These are phyloP conservation scores for Idaea aversata DNA, from an alignment of 2,888 invertebrate species.

Conservation along the genomic window DNA sequence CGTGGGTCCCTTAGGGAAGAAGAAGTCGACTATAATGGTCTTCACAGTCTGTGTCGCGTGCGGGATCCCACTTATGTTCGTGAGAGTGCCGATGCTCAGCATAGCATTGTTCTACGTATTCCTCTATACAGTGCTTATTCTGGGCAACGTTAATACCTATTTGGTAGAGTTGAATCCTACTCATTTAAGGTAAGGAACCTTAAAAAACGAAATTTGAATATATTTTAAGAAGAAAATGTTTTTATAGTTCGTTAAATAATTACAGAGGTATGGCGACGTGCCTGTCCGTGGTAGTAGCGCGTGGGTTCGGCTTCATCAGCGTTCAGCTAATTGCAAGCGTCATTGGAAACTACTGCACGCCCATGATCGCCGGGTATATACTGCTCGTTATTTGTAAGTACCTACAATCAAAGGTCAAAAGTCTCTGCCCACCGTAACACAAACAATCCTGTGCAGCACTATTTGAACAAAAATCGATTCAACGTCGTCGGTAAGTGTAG, in stretches of 20 bases:
- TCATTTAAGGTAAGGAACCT: slow-evolving; percentile 50
- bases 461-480: no score
- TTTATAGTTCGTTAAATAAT: slow-evolving; percentile 11
- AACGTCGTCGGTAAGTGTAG: no score
- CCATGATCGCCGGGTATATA: slow-evolving; percentile 56
- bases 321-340: slow-evolving; percentile 60
- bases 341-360: slow-evolving; percentile 51
- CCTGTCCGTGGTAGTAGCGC: slow-evolving; percentile 62
- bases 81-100: slow-evolving; percentile 54
- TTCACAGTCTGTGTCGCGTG: slow-evolving; percentile 42
- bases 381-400: slow-evolving; percentile 53
- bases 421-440: no score
- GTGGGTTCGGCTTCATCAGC: slow-evolving; percentile 65
- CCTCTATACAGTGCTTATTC: slow-evolving; percentile 55
- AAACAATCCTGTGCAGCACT: no score
- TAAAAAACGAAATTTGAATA: background rate
- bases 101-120: slow-evolving; percentile 58
- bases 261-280: slow-evolving; percentile 67
- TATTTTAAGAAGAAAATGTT: background rate
- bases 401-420: no score
- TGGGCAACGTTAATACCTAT: slow-evolving; percentile 64
- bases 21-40: slow-evolving; percentile 47
- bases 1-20: slow-evolving; percentile 55
- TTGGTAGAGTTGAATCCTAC: slow-evolving; percentile 67
- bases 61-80: slow-evolving; percentile 50